Conservation (phyloP, 2,797 vertebrate genomes). For the Epinephelus malabaricus region DNA sequence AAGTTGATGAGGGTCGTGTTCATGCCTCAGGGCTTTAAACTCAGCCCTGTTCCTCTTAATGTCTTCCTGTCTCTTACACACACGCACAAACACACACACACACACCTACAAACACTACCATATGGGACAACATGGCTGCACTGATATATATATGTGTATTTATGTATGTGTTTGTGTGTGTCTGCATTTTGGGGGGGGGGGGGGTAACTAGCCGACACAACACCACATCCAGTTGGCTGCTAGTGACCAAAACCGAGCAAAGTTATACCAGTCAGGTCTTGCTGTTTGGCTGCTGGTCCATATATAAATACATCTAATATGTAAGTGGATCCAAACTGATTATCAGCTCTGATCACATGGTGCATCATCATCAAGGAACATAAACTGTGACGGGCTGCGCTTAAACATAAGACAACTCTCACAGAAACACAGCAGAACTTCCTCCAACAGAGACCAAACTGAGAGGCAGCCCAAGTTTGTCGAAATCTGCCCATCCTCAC, state of each 20-base stretch:
- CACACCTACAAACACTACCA: constrained; percentile 58
- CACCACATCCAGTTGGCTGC: background rate
- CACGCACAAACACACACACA: constrained; percentile 11
- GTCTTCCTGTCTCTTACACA: constrained; percentile 61
- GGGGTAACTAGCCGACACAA: background rate
- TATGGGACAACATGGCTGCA: constrained; percentile 46
- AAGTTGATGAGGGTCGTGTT: constrained; percentile 50
- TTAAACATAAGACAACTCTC: background rate
- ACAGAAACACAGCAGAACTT: background rate
- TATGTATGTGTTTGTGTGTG: background rate
- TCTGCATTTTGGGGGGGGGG: background rate
- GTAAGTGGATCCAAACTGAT: background rate
- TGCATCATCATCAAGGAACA: background rate
- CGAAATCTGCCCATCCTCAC: background rate
- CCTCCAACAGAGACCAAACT: background rate
- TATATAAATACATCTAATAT: background rate
- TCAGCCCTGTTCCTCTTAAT: constrained; percentile 56
- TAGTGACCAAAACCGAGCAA: background rate
- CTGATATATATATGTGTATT: background rate
- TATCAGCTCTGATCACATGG: background rate
- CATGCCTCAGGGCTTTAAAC: constrained; percentile 48
- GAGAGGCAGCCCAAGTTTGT: background rate
- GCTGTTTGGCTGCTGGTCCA: background rate
- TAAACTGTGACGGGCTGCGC: too few species aligned
- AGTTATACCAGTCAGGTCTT: background rate